A percentile compares a stretch with the other conserved stretches of the same genome.
These are phyloP conservation scores for Polyploca ridens DNA, from an alignment of 2,888 invertebrate species.

Conservation along the genomic window DNA sequence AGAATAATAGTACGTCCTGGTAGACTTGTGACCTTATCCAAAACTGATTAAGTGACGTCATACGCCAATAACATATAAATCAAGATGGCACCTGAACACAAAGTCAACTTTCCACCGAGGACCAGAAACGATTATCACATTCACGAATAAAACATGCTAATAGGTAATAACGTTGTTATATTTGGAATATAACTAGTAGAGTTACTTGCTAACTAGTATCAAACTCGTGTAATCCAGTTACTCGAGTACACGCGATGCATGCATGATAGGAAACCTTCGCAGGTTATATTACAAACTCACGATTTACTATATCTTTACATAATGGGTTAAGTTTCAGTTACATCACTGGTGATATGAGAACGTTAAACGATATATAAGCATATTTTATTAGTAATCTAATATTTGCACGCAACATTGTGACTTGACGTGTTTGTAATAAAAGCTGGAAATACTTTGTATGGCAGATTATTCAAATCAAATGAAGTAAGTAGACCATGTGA, in stretches of 20 bases:
- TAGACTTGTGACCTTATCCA: too few species aligned
- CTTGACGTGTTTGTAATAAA: not conserved
- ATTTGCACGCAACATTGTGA: not conserved
- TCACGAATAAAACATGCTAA: not conserved
- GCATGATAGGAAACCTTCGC: constrained; percentile 14
- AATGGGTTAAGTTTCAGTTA: constrained; percentile 6
- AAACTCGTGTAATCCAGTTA: constrained; percentile 8
- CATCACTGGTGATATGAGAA: constrained; percentile 1
- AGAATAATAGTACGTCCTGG: too few species aligned
- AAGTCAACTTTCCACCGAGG: not conserved
- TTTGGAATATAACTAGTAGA: not conserved
- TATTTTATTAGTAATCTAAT: not conserved
- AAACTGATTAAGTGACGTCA: not conserved
- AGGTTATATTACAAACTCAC: constrained; percentile 1
- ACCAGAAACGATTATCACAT: not conserved
- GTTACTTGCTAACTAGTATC: not conserved
- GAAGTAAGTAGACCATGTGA: too few species aligned
- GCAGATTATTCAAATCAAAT: too few species aligned
- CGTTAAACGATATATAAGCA: not conserved
- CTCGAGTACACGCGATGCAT: not conserved
- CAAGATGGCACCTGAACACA: not conserved
- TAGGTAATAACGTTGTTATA: constrained; percentile 1
- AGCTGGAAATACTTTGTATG: too few species aligned
- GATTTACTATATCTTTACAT: constrained; percentile 5
- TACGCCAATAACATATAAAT: not conserved